A percentile compares a stretch with the other conserved stretches of the same genome.
These are phyloP conservation scores for Thunnus thynnus DNA, from an alignment of 2,113 vertebrate species.

Conservation along the genomic window DNA sequence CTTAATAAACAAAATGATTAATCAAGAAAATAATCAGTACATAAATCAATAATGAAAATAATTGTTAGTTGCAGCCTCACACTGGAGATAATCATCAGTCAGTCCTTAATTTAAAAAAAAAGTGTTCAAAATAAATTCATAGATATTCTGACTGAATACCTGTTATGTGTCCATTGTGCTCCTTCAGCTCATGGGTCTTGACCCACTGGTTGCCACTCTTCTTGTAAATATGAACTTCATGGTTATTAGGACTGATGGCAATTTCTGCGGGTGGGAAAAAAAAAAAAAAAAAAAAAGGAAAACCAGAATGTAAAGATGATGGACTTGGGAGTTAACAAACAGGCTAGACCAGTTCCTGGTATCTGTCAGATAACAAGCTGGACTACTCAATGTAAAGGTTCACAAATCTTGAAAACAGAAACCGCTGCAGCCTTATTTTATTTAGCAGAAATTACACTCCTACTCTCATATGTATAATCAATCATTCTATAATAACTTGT, in stretches of 20 bases:
- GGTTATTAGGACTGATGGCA: slow-evolving; percentile 98
- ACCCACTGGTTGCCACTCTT: slow-evolving; percentile 97
- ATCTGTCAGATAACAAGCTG: not conserved
- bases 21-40: too few relatives aligned
- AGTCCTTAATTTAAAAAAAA: too few relatives aligned
- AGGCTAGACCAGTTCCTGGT: slow-evolving; percentile 35
- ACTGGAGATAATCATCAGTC: not conserved
- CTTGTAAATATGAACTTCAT: slow-evolving; percentile 99
- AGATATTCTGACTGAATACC: slow-evolving; percentile 77
- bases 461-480: too few relatives aligned
- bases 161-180: slow-evolving; percentile 99
- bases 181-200: slow-evolving; percentile 97
- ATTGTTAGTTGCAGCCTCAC: too few relatives aligned
- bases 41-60: too few relatives aligned
- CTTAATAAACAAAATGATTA: too few relatives aligned
- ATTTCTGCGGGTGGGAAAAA: slow-evolving; percentile 86
- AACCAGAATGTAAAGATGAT: not conserved
- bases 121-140: too few relatives aligned
- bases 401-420: not conserved
- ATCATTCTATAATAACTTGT: not conserved
- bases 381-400: not conserved
- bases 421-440: not conserved
- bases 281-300: not conserved
- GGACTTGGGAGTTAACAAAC: slow-evolving; percentile 11
- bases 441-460: not conserved